These are phyloP conservation scores for Aplochiton taeniatus DNA, from an alignment of 2,797 vertebrate genomes.

Conservation along the genomic window DNA sequence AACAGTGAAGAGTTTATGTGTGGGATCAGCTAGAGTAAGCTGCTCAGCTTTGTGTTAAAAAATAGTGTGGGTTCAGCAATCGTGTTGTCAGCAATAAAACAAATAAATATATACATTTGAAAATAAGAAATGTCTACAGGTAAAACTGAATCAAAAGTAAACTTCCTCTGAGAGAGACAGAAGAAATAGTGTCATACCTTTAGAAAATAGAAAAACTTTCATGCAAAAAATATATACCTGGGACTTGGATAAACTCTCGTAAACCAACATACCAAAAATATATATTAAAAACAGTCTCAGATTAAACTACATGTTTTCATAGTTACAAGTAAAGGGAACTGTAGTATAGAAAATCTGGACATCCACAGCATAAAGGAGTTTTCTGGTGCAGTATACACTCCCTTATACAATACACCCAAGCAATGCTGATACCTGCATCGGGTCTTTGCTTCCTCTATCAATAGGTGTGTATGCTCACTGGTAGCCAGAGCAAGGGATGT, in stretches of 20 bases:
- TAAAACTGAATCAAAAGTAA: slow-evolving; percentile 63
- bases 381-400: background rate
- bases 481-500: background rate
- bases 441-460: too few relatives aligned
- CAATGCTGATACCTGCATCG: too few relatives aligned
- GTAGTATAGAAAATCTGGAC: slow-evolving; percentile 46
- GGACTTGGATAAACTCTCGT: slow-evolving; percentile 72
- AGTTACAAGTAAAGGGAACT: slow-evolving; percentile 55
- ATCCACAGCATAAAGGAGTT: slow-evolving; percentile 6
- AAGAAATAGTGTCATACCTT: slow-evolving; percentile 53
- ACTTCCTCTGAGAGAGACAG: slow-evolving; percentile 46
- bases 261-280: slow-evolving; percentile 82
- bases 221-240: slow-evolving; percentile 82
- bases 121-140: slow-evolving; percentile 56
- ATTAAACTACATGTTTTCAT: slow-evolving; percentile 48
- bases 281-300: slow-evolving; percentile 71
- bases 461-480: background rate
- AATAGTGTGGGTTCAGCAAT: slow-evolving; percentile 44
- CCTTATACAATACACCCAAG: too few relatives aligned
- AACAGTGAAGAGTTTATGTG: slow-evolving; percentile 26
- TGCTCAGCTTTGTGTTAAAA: slow-evolving; percentile 44
- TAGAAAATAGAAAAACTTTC: slow-evolving; percentile 77
- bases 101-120: slow-evolving; percentile 75
- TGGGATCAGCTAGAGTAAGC: slow-evolving; percentile 23
- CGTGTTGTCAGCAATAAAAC: slow-evolving; percentile 52